Base-by-base conservation (phyloP, 2,113 vertebrate species). In the Ginglymostoma cirratum region DNA sequence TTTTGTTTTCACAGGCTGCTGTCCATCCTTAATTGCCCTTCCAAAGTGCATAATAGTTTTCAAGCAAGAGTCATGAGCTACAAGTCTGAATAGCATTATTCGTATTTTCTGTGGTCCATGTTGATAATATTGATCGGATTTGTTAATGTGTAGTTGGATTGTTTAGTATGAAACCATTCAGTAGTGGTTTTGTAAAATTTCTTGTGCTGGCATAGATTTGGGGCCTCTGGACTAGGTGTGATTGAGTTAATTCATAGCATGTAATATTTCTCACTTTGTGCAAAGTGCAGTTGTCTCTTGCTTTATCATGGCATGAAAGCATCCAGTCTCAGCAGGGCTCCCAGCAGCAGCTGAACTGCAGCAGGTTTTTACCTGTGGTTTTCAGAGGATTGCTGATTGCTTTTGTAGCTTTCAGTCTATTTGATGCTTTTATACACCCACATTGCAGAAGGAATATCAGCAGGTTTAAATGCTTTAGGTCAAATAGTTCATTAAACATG, bases 341-440 rank as follows among this genome's bases (percentile, higher is more conserved):
- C 2, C 52, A 89, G 86, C 27, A 34, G 48, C 86, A 52, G 23
- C 85, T 89, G 86, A 89, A 17, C 86, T 89, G 86, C 48, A 30
- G 86, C 52, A 90, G 87, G 48, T 90, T 55, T 55, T 38, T 93
- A 38, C 61, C 89, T 93, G 55, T 66, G 89, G 55, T 93, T 93
- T 66, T 93, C 61, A 93, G 89, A 93, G 34, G 34, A 34, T 38
- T 93, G 17, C 61, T 93, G 34, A 93, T 67, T 67, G 30, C 89
- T 42, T 92, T 61, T 66, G 55, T n/a, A 7, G 10, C 38, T 92
- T 61, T 90, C 87, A 90, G n/a, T 92, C 89, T 66, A n/a, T 66
- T 92, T 12, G 65, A 10, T 65, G 89, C 89, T 93, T 93, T 93
- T 93, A 93, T 66, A 66, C 61, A 67, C 87, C 12, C 61, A 66